phyloP scores from a whole-genome alignment of 2,888 invertebrate genomes.

The Nudaria mundana region DNA sequence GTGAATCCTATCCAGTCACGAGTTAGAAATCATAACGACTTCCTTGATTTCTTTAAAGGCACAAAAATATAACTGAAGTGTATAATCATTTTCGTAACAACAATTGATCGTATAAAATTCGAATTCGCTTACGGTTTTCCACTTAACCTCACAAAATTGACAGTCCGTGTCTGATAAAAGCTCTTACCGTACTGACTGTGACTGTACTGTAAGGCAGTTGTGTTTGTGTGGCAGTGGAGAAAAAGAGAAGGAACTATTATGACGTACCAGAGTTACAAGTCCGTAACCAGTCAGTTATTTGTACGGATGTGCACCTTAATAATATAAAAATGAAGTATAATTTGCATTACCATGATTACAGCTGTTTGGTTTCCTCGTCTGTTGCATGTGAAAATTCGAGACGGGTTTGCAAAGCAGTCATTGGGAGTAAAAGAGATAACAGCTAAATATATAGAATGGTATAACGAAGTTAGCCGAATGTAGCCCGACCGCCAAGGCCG shows the following conservation, averaged over 20 bases:
- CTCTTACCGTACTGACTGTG: constrained; percentile 72
- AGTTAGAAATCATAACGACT: constrained; percentile 23
- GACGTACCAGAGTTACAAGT: constrained; percentile 49
- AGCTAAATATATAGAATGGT: constrained; percentile 39
- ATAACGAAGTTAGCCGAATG: constrained; percentile 58
- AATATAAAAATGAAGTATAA: constrained; percentile 43
- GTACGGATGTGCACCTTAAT: constrained; percentile 40
- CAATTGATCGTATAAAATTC: constrained; percentile 54
- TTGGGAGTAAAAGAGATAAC: constrained; percentile 65
- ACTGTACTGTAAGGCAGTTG: constrained; percentile 70
- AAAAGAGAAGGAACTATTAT: constrained; percentile 75
- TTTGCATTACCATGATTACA: constrained; percentile 44
- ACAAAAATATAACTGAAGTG: constrained; percentile 31
- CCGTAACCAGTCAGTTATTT: constrained; percentile 37
- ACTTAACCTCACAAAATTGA: constrained; percentile 46
- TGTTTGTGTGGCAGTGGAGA: constrained; percentile 61
- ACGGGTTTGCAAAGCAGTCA: constrained; percentile 54
- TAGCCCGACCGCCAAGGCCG: constrained; percentile 71
- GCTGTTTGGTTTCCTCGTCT: constrained; percentile 73
- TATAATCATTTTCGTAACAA: constrained; percentile 38
- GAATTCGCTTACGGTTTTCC: constrained; percentile 51
- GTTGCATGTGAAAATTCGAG: constrained; percentile 70
- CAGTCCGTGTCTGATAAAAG: constrained; percentile 58
- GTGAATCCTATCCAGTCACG: constrained; percentile 39
- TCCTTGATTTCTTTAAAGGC: constrained; percentile 34